These are phyloP conservation scores for Dendrocincla fuliginosa DNA, from an alignment of 2,797 vertebrate species.

Conservation along the genomic window DNA sequence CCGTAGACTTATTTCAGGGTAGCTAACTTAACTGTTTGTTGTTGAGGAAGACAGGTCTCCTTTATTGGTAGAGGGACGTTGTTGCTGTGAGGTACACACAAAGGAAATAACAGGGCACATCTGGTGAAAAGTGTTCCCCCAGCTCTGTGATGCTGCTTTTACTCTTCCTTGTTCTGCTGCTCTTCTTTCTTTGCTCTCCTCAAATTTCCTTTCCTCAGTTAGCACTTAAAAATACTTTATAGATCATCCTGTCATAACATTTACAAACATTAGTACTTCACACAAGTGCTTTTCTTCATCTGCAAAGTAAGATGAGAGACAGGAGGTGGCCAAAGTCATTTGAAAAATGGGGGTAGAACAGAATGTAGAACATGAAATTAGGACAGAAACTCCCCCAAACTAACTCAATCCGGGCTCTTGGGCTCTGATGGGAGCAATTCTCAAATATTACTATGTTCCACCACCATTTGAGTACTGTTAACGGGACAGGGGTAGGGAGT, in stretches of 20 bases:
- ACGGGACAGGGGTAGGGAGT: not conserved
- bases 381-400: not conserved
- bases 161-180: not conserved
- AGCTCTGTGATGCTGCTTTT: not conserved
- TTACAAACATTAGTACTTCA: conserved; percentile 9
- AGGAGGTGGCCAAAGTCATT: not conserved
- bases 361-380: not conserved
- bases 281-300: not conserved
- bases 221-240: not conserved
- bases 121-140: not conserved
- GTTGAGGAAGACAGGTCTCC: not conserved
- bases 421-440: not conserved
- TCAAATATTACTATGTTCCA: not conserved
- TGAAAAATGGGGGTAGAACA: not conserved
- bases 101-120: not conserved
- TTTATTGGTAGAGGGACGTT: not conserved
- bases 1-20: not conserved
- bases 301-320: not conserved
- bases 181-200: not conserved
- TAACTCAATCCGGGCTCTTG: fast-evolving
- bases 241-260: conserved; percentile 29
- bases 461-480: not conserved
- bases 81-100: not conserved
- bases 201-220: not conserved
- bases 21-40: conserved; percentile 15